Base-by-base conservation (phyloP, 2,888 invertebrate species). In the Lordiphosa fenestrarum region DNA sequence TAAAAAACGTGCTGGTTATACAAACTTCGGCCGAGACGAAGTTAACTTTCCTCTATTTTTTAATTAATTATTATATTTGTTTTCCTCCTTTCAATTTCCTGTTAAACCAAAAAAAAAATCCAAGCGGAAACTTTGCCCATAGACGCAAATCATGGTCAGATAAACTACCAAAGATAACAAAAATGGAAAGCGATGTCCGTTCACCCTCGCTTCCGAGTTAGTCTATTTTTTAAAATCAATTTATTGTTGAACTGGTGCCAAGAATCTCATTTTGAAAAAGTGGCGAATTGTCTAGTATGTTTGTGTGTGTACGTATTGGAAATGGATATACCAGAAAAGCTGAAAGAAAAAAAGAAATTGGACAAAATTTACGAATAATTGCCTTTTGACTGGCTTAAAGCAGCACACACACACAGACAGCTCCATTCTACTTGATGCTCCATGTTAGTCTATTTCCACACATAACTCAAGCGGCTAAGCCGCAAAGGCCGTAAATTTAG, bases 241-340 rank as follows among this genome's bases (percentile, higher is more conserved):
- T 87, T 86, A 84, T 82, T 84, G 84, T 87, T 87, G 88, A 88
- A 87, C 84, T 86, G 84, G 82, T 87, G 87, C 87, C 88, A 88
- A 88, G 81, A 86, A 87, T 87, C 84, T 84, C 73, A 87, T 87
- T 86, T 87, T 85, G 81, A 75, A 83, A 72, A 70, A 58, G 10
- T 3, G 30, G 9, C 30, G 30, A 30, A 9, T 30, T 30, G 30
- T 23, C 23, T 46, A 53, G 30, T 49, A 60, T 41, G 42, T 30
- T 25, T 41, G 42, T 25, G 1, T 12, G 36, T 12, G 36, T 37
- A 51, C 40, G 61, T 48, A 19, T 19, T 4, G 19, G 4, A 67
- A 65, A 65, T 60, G 53, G 12, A 53, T 53, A 61, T 54, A 60
- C 53, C 67, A 61, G 59, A 72, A 68, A 68, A 52, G 57, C 60